These are phyloP conservation scores for Ephestia elutella DNA, from an alignment of 1,140 invertebrate species.

Conservation along the genomic window DNA sequence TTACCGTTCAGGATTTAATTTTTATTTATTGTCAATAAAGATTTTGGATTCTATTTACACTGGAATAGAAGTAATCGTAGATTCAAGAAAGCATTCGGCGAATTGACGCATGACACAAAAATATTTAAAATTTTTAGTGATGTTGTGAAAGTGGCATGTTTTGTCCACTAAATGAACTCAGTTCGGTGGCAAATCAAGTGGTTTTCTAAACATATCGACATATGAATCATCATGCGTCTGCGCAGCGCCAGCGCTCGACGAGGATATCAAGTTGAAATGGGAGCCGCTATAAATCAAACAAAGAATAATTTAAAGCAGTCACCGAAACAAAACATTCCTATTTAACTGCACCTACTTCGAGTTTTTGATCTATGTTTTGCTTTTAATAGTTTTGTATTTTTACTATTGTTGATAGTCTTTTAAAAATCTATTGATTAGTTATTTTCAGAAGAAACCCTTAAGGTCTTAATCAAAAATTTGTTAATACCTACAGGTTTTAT, in stretches of 20 bases:
- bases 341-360: background rate
- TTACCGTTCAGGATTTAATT: constrained; percentile 33
- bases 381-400: background rate
- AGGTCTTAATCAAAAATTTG: too few species aligned
- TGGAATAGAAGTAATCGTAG: background rate
- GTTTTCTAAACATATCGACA: constrained; percentile 22
- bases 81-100: background rate
- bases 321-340: background rate
- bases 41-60: background rate
- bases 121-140: background rate
- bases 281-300: constrained; percentile 3
- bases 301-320: constrained; percentile 3
- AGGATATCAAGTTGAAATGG: background rate
- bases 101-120: too few species aligned
- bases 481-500: too few species aligned
- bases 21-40: constrained; percentile 12
- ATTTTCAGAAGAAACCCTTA: too few species aligned
- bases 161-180: background rate
- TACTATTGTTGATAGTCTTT: too few species aligned
- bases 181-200: constrained; percentile 13
- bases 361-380: background rate
- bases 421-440: too few species aligned
- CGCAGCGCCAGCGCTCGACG: constrained; percentile 20
- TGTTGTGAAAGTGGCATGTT: background rate
- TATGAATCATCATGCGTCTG: constrained; percentile 21